These are phyloP conservation scores for Dolomedes plantarius DNA, from an alignment of 2,888 invertebrate genomes.

Conservation along the genomic window DNA sequence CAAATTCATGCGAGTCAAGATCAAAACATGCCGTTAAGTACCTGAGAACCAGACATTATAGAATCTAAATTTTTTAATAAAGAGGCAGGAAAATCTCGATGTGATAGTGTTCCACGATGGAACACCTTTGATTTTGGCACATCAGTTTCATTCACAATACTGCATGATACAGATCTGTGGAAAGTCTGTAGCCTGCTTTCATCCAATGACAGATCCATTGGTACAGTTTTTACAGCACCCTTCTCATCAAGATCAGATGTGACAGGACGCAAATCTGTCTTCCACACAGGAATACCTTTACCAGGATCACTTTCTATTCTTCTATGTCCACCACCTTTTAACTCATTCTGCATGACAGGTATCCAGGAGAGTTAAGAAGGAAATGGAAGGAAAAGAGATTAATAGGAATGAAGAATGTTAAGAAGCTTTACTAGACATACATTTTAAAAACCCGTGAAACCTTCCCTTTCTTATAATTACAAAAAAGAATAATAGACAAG, in stretches of 20 bases:
- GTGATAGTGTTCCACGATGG: conserved; percentile 39
- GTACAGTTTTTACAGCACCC: conserved; percentile 22
- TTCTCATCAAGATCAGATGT: conserved; percentile 59
- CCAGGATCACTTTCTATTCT: conserved; percentile 70
- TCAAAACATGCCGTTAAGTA: conserved; percentile 15
- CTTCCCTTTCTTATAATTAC: no score
- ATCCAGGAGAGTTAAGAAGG: conserved; percentile 30
- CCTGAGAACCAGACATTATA: conserved; percentile 65
- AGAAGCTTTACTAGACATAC: no score
- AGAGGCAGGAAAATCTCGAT: conserved; percentile 60
- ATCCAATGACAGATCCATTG: conserved; percentile 50
- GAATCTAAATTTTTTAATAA: conserved; percentile 60
- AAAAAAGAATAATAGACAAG: no score
- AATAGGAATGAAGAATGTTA: not conserved
- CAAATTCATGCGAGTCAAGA: not conserved
- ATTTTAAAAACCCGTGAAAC: no score
- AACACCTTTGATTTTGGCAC: conserved; percentile 62
- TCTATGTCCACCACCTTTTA: conserved; percentile 58
- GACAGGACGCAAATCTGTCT: conserved; percentile 39
- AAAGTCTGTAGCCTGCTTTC: conserved; percentile 53
- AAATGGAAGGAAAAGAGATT: not conserved
- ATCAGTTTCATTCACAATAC: conserved; percentile 67
- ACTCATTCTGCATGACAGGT: conserved; percentile 55
- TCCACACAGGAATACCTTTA: conserved; percentile 58
- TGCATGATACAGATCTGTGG: conserved; percentile 69